These are phyloP conservation scores for Drosophila quinaria DNA, from an alignment of 2,888 invertebrate genomes.

Conservation along the genomic window DNA sequence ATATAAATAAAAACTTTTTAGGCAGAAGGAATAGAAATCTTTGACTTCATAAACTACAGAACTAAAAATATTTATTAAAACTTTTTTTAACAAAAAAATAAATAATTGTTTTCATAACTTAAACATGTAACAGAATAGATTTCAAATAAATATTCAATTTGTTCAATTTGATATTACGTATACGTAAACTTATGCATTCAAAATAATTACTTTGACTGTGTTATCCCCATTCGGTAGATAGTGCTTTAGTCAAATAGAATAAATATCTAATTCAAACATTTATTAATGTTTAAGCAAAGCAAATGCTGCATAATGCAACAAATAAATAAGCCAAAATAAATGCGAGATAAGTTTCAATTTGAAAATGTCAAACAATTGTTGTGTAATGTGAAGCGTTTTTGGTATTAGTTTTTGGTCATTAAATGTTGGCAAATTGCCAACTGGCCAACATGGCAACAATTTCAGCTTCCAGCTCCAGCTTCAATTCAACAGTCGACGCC, in stretches of 20 bases:
- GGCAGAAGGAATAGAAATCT: too few species aligned
- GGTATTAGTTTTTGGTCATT: slow-evolving; percentile 61
- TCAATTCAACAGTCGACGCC: slow-evolving; percentile 27
- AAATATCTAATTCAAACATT: slow-evolving; percentile 9
- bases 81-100: too few species aligned
- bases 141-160: too few species aligned
- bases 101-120: too few species aligned
- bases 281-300: slow-evolving; percentile 8
- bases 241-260: slow-evolving; percentile 1
- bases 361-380: slow-evolving; percentile 44
- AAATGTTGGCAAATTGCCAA: slow-evolving; percentile 54
- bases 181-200: not conserved
- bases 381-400: slow-evolving; percentile 40
- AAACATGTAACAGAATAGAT: too few species aligned
- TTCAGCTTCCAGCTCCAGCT: not conserved
- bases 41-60: too few species aligned
- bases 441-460: slow-evolving; percentile 19
- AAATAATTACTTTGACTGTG: too few species aligned
- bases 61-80: too few species aligned
- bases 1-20: too few species aligned
- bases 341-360: slow-evolving; percentile 59
- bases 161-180: not conserved
- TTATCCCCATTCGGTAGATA: not conserved
- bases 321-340: slow-evolving; percentile 38
- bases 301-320: slow-evolving; percentile 12